Percentiles rank a stretch among this genome's conserved stretches.
Conservation (phyloP, 1,140 invertebrate genomes). For the Scaptomyza montana region DNA sequence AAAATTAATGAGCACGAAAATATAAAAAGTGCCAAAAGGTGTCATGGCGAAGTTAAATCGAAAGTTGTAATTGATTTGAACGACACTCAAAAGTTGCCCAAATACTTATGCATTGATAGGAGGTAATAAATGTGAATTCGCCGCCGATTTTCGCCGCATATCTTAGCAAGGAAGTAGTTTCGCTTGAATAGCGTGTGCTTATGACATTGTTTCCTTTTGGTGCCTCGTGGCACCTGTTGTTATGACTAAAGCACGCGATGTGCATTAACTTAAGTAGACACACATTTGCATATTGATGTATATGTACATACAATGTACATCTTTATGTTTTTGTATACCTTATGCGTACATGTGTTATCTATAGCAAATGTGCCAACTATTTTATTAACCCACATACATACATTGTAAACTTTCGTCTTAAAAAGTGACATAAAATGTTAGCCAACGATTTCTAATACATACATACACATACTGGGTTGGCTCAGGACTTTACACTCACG, state of each 20-base stretch:
- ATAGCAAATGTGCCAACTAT: neutral
- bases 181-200: conserved; percentile 28
- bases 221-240: conserved; percentile 55
- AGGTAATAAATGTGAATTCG: conserved; percentile 10
- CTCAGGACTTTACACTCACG: conserved; percentile 27
- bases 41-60: conserved; percentile 8
- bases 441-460: conserved; percentile 4
- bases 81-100: conserved; percentile 21
- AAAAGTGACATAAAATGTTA: conserved; percentile 38
- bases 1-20: too few relatives aligned
- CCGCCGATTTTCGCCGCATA: conserved; percentile 39
- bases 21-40: conserved; percentile 10
- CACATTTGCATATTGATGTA: conserved; percentile 1
- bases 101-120: neutral
- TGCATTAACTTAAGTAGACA: conserved; percentile 24
- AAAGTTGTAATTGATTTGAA: conserved; percentile 27
- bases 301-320: neutral
- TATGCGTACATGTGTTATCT: conserved; percentile 27
- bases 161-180: conserved; percentile 1
- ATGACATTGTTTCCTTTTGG: conserved; percentile 19
- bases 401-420: conserved; percentile 20
- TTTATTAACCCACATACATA: conserved; percentile 15
- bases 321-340: neutral
- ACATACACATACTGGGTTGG: conserved; percentile 11
- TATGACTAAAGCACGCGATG: conserved; percentile 49